Percentiles rank a stretch among this genome's conserved stretches.
Conservation (phyloP, 2,113 vertebrate species). For the Hemibagrus wyckioides region DNA sequence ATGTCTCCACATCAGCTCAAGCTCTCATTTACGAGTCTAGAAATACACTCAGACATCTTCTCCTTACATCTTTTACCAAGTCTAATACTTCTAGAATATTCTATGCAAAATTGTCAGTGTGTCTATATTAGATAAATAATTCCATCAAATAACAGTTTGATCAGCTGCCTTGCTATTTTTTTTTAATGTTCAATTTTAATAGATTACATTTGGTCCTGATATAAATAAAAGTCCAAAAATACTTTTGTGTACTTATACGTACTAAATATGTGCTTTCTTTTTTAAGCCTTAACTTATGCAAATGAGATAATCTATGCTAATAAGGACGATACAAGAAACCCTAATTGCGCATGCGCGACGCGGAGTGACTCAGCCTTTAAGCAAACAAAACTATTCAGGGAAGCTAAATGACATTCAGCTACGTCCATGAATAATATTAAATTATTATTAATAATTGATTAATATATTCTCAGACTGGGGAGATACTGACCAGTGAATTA, state of each 20-base stretch:
- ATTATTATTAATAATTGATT: too few relatives aligned
- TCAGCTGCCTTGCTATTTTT: neutral
- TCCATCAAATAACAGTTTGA: neutral
- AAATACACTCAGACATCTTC: too few relatives aligned
- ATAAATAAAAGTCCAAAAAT: neutral
- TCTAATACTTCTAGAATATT: neutral
- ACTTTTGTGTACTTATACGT: neutral
- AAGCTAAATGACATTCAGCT: neutral
- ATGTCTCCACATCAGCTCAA: neutral
- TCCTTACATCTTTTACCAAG: neutral
- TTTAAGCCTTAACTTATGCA: neutral
- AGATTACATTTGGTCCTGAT: neutral
- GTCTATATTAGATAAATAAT: neutral
- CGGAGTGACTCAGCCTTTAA: neutral
- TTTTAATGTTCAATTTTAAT: neutral
- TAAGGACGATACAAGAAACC: accelerated
- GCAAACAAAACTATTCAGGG: neutral
- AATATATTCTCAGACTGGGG: neutral
- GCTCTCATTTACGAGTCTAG: neutral
- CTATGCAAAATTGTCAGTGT: neutral
- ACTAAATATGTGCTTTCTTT: too few relatives aligned
- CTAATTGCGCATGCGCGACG: neutral
- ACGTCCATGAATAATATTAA: neutral
- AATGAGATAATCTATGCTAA: neutral
- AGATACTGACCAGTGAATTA: too few relatives aligned